phyloP scores from a whole-genome alignment of 2,888 invertebrate genomes.

The Saturnia pavonia region DNA sequence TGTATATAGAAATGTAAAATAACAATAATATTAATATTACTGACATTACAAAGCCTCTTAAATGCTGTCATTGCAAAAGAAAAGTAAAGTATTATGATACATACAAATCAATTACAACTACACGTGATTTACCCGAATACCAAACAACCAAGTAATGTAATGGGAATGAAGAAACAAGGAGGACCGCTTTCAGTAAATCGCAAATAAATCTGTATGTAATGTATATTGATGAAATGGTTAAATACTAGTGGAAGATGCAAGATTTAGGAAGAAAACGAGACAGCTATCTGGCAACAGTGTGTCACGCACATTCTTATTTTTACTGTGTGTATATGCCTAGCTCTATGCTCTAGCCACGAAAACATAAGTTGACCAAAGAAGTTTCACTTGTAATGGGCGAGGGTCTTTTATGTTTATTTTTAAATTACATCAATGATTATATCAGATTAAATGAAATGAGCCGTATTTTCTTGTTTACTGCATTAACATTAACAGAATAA shows the following conservation, averaged over 20 bases:
- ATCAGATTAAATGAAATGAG: not conserved
- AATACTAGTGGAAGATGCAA: too few relatives aligned
- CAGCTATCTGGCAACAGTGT: too few relatives aligned
- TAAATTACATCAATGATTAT: not conserved
- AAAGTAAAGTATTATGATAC: not conserved
- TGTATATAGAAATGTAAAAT: not conserved
- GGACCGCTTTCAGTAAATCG: not conserved
- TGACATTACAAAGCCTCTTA: not conserved
- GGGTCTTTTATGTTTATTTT: too few relatives aligned
- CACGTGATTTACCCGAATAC: not conserved
- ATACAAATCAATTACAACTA: not conserved
- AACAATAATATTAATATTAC: not conserved
- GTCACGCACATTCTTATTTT: too few relatives aligned
- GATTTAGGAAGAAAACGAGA: too few relatives aligned
- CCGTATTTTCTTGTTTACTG: not conserved
- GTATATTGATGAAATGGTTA: not conserved
- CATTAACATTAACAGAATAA: not conserved
- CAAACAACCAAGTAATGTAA: not conserved
- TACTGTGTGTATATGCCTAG: too few relatives aligned
- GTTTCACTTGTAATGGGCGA: too few relatives aligned
- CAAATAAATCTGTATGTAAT: not conserved
- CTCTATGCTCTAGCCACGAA: too few relatives aligned
- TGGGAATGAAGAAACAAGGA: not conserved
- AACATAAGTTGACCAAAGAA: too few relatives aligned
- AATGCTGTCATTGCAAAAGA: not conserved